These are phyloP conservation scores for Pipistrellus nathusii DNA, from an alignment of 2,797 vertebrate genomes.

Conservation along the genomic window DNA sequence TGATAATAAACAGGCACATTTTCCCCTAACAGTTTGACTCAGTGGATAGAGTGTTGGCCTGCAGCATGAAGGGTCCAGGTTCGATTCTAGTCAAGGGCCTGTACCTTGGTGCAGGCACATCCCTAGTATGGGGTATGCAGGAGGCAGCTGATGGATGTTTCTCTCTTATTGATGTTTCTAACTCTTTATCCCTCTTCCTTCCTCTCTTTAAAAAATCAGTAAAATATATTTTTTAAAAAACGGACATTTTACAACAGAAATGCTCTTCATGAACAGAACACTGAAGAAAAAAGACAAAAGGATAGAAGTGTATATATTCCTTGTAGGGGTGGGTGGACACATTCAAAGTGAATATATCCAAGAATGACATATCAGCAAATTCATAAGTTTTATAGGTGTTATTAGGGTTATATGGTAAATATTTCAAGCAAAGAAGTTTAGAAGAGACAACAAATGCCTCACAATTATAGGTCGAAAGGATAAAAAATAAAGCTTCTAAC, in stretches of 20 bases:
- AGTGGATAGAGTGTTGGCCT: no score
- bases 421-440: background rate
- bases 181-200: no score
- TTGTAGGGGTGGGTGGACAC: background rate
- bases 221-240: background rate
- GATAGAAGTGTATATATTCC: background rate
- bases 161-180: no score
- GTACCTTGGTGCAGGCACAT: no score
- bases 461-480: background rate
- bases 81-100: no score
- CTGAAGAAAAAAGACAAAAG: background rate
- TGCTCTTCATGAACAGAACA: background rate
- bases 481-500: background rate
- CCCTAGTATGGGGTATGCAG: no score
- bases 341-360: background rate
- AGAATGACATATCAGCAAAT: background rate
- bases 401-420: background rate
- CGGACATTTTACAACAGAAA: background rate
- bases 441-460: background rate
- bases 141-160: no score
- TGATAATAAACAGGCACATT: background rate
- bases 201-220: no score
- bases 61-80: no score
- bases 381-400: background rate
- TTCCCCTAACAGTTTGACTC: background rate